Conservation (phyloP, 2,888 invertebrate genomes). For the Agriotes lineatus region DNA sequence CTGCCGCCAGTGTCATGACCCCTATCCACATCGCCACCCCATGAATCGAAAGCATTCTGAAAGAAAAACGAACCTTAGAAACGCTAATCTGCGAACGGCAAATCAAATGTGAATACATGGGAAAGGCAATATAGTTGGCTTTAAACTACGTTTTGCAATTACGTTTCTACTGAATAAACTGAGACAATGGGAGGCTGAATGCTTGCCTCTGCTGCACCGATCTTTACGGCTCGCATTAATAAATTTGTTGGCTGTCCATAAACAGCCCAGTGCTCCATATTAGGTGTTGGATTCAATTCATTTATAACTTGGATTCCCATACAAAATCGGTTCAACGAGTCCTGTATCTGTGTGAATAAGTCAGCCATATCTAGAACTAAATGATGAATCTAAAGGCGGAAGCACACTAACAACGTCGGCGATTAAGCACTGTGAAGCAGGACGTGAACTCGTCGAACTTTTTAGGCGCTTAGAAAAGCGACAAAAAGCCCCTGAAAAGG, state of each 20-base stretch:
- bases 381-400: background rate
- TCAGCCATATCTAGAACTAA: background rate
- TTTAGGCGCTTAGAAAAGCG: background rate
- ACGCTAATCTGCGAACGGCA: too few species aligned
- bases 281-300: conserved; percentile 42
- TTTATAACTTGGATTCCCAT: conserved; percentile 37
- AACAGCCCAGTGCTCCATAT: conserved; percentile 35
- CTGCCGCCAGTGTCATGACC: conserved; percentile 61
- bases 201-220: conserved; percentile 24
- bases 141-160: background rate
- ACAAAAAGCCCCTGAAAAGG: background rate
- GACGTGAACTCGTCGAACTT: background rate
- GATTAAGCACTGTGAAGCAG: background rate
- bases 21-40: conserved; percentile 63
- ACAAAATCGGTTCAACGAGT: conserved; percentile 37
- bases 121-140: too few species aligned
- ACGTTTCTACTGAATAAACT: conserved; percentile 19
- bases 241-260: conserved; percentile 40
- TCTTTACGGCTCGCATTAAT: conserved; percentile 30
- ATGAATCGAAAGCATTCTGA: conserved; percentile 65
- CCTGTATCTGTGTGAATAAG: conserved; percentile 11
- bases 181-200: conserved; percentile 31
- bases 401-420: background rate
- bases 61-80: conserved; percentile 46
- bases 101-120: too few species aligned